Evolutionary conservation across 2,888 invertebrate species (phyloP), one percentile per base, ranked within the genome.

Genomic region (Anoncus sp.): DNA sequence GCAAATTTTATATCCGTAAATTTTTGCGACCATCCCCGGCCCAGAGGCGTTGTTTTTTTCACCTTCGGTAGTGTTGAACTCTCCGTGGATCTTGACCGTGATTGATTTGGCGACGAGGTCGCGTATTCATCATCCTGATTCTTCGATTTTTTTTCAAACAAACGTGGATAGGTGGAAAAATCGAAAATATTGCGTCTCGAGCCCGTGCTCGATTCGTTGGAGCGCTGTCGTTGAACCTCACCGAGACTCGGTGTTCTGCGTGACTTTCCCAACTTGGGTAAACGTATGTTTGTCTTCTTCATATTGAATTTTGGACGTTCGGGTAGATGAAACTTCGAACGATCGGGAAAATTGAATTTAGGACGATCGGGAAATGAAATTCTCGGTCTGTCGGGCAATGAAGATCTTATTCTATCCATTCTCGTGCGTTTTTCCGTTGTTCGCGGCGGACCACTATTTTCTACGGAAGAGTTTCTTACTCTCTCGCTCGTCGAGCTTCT

Each of bases 141-240:
- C 67, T 91, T 91, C 5, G 90, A 87, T 43, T 90, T 91, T 45
- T 87, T 90, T 18, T 91, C 91, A 80, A 92, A 92, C 47, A 97
- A 93, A 83, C 96, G 93, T 0, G 97, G 97, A 88, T 96, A 96
- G 0, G 97, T 97, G 83, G 94, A 94, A 81, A 96, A 94, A 90
- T 96, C 96, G 86, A 96, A 95, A 81, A 93, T 92, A 83, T 93
- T 94, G 84, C 93, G 93, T 57, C 92, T 92, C 51, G 93, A 92
- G 57, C 92, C 92, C 24, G 90, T 91, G 38, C 92, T 92, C 7
- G 93, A 92, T 83, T 93, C 93, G 51, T 93, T 93, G 67, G 93
- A 92, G 71, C 89, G 87, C 80, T 91, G 91, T 85, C 91, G 90
- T 69, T 88, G 84, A 63, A 90, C 83, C 14, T 84, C 83, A 4